These are phyloP conservation scores for Podiceps cristatus DNA, from an alignment of 2,113 vertebrate species.

Conservation along the genomic window DNA sequence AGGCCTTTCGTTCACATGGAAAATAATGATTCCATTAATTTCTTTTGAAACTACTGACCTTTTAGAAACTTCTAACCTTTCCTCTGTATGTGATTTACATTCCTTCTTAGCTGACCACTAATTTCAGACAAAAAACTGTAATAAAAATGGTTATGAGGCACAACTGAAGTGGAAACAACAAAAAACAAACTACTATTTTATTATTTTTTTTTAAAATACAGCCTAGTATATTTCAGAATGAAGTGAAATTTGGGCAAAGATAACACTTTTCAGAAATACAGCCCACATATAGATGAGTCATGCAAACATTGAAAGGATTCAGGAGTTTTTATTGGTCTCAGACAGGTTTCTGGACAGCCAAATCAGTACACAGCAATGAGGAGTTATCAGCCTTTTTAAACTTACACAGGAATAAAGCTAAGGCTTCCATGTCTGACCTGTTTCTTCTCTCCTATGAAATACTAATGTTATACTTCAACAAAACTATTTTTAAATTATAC, in stretches of 20 bases:
- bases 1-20: conserved; percentile 40
- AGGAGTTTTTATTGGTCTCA: not conserved
- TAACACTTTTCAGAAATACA: not conserved
- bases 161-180: not conserved
- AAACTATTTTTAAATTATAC: not conserved
- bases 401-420: not conserved
- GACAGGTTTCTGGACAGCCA: not conserved
- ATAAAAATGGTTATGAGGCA: not conserved
- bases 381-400: not conserved
- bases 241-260: not conserved
- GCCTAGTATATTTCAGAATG: not conserved
- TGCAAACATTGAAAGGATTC: not conserved
- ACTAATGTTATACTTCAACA: not conserved
- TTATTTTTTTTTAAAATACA: not conserved
- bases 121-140: not conserved
- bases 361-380: not conserved
- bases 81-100: conserved; percentile 8
- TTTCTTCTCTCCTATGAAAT: not conserved
- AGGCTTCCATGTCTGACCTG: not conserved
- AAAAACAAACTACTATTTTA: not conserved
- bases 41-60: not conserved
- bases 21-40: conserved; percentile 50
- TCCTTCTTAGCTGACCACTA: not conserved
- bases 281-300: not conserved
- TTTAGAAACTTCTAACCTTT: conserved; percentile 34